Evolutionary conservation across 2,113 vertebrate species (phyloP).

Genomic region (Spheniscus mendiculus): DNA sequence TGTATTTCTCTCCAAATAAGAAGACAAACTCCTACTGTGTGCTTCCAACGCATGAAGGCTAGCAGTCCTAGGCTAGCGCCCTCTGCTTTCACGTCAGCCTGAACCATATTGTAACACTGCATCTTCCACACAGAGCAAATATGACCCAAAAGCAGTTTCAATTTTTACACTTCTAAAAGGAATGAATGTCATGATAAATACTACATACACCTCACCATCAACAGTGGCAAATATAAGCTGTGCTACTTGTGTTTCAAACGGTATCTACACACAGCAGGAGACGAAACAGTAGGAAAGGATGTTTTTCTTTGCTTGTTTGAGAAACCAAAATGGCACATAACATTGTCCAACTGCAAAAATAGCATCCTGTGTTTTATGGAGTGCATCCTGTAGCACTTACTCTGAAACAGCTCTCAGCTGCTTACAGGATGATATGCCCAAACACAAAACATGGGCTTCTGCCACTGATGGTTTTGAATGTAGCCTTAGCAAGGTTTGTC

Average conservation of each 20-base stretch:
- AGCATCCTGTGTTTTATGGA: background rate
- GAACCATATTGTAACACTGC: accelerated
- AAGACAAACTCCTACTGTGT: background rate
- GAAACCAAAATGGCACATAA: background rate
- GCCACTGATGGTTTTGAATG: background rate
- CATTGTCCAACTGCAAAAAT: background rate
- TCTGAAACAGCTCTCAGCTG: background rate
- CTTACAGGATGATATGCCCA: background rate
- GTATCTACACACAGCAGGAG: background rate
- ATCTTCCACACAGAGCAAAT: background rate
- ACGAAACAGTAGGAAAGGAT: background rate
- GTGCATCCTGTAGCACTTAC: background rate
- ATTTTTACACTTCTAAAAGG: background rate
- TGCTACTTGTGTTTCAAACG: background rate
- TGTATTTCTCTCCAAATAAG: background rate
- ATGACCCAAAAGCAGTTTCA: background rate
- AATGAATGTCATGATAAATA: background rate
- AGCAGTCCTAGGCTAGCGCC: background rate
- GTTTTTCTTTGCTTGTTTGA: background rate
- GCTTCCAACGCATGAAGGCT: background rate
- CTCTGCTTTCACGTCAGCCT: background rate
- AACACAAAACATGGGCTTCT: background rate
- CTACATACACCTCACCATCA: background rate
- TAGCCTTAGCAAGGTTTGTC: background rate
- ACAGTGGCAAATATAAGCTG: background rate